Evolutionary conservation across 2,888 invertebrate species (phyloP), one percentile per base, ranked within the genome.

Genomic region (Melanotus villosus): DNA sequence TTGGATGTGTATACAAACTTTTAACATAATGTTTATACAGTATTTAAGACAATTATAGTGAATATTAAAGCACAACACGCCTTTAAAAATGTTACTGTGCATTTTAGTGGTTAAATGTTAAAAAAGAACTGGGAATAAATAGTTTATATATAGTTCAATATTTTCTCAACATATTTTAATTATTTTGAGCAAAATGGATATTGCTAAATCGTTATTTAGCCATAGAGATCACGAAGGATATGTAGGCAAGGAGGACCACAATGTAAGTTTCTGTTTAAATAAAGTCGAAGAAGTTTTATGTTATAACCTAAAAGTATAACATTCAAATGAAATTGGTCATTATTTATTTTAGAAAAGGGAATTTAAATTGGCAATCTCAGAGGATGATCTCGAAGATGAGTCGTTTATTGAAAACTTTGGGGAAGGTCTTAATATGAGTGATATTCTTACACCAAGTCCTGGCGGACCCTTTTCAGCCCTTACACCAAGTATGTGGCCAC

Each of bases 401-500:
- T 80, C 78, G 59, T 78, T 82, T 76, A 83, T 89, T 45, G 88
- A 90, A 68, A 89, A 90, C 77, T 87, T 90, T 70, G 88, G 90
- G 75, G 91, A 93, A 76, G 91, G 91, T 26, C 85, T 95, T 68
- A 91, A 91, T 78, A 86, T 89, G 65, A 89, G 90, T 21, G 94
- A 93, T 82, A 89, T 90, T 57, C 81, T 93, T 54, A 89, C 92
- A 7, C 94, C 94, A 6, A 89, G 90, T 57, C 94, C 94, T 10
- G 94, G 97, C 1, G 97, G 97, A 0, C 94, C 97, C 0, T 98
- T 98, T 85, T 97, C 96, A 23, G 97, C 97, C 0, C 89, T 98
- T 10, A 97, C 96, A 1, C 91, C 97, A 1, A 97, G 97, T 70
- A 98, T 98, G 97, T 97, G 97, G 91, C 98, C 98, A 0, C 97